phyloP scores from a whole-genome alignment of 1,140 invertebrate species.

The Episyrphus balteatus region DNA sequence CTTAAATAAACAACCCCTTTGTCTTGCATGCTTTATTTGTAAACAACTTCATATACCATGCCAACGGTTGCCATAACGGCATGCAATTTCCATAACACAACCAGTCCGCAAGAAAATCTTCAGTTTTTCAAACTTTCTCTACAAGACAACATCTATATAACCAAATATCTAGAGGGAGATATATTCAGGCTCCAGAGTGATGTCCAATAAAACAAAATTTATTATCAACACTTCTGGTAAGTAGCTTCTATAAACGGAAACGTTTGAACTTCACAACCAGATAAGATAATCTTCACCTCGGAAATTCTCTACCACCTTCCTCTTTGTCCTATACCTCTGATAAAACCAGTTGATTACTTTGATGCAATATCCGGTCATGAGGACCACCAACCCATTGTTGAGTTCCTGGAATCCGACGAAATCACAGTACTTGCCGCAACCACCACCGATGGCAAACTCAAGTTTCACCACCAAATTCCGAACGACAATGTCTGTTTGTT shows the following conservation, averaged over 20 bases:
- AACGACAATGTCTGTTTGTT: slow-evolving; percentile 34
- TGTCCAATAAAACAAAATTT: slow-evolving; percentile 5
- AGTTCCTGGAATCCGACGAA: slow-evolving; percentile 36
- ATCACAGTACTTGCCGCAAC: slow-evolving; percentile 33
- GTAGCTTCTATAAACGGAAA: background rate
- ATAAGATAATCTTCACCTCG: background rate
- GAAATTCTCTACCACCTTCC: background rate
- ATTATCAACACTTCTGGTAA: slow-evolving; percentile 7
- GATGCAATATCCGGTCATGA: slow-evolving; percentile 15
- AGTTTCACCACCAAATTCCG: slow-evolving; percentile 36
- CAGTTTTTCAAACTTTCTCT: too few relatives aligned
- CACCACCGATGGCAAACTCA: slow-evolving; percentile 30
- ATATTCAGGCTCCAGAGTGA: background rate
- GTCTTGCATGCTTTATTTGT: too few relatives aligned
- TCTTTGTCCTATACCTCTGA: background rate
- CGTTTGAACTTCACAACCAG: background rate
- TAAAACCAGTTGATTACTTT: slow-evolving; percentile 28
- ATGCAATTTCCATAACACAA: too few relatives aligned
- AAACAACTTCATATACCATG: too few relatives aligned
- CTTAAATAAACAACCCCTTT: too few relatives aligned
- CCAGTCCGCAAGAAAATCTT: too few relatives aligned
- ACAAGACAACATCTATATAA: too few relatives aligned
- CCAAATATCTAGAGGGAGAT: too few relatives aligned
- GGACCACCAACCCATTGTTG: slow-evolving; percentile 25
- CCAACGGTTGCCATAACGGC: too few relatives aligned